Base-by-base conservation (phyloP, 2,113 vertebrate genomes). In the Rhegmatorhina hoffmannsi region DNA sequence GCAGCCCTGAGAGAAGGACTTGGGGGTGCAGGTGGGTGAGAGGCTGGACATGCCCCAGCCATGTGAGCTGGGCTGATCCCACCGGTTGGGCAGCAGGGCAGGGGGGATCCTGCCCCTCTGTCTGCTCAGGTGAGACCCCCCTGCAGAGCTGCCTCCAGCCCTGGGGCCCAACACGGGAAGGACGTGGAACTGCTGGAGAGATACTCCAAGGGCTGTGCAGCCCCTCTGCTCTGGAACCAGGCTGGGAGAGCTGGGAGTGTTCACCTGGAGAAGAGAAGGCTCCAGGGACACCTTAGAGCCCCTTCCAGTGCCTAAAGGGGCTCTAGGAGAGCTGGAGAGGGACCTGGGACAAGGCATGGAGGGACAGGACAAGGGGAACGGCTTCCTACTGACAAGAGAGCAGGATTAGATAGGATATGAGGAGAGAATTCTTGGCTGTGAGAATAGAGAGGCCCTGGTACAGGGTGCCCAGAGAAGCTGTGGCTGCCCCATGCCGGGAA, bases 291-390 rank as follows among this genome's bases (percentile, higher is more conserved):
- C 4, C 52, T 73, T 7, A 44, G 31, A 44, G 52, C 9, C 17
- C 46, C 25, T 55, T 4, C 1, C 8, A 40, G 16, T 0, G 8
- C 25, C 52, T 31, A 25, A 56, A 26, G 36, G 8, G 20, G 44
- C 20, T 59, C 17, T 36, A 52, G 1, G 33, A 52, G 11, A 69
- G 74, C 46, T 69, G 18, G 11, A 46, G 23, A 29, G 18, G n/a
- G 47, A 47, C 47, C 62, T 0, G 0, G 6, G 13, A 16, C 18
- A 78, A 53, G 23, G 17, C 2, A 6, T 33, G 38, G 6, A 78
- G n/a, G 1, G 24, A 55, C 19, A 63, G 49, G 24, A 46, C 6
- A 47, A 7, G 4, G 6, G 4, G 9, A 62, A 46, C 16, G 1
- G 23, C 18, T 62, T 70, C 56, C 10, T 18, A 55, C 18, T 10